These are phyloP conservation scores for Megaptera novaeangliae DNA, from an alignment of 2,113 vertebrate species.

Conservation along the genomic window DNA sequence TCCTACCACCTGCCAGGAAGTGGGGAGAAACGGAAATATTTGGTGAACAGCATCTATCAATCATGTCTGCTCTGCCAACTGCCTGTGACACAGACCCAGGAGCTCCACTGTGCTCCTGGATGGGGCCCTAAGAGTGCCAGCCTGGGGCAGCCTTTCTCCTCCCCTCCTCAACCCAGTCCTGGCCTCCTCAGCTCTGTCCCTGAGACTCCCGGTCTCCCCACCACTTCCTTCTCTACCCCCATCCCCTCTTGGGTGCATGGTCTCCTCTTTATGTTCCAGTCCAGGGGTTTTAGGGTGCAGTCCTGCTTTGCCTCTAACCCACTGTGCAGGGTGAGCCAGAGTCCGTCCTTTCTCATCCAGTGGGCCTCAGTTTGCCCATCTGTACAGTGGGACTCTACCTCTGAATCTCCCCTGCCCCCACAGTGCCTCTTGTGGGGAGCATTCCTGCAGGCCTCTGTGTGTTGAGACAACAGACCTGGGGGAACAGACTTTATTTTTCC, in stretches of 20 bases:
- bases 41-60: not conserved
- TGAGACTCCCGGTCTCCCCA: not conserved
- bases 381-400: not conserved
- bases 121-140: not conserved
- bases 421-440: not conserved
- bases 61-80: not conserved
- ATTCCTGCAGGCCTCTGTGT: slow-evolving; percentile 53
- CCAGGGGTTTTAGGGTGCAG: not conserved
- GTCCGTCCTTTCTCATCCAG: not conserved
- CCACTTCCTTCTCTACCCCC: not conserved
- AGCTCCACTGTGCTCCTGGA: not conserved
- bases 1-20: not conserved
- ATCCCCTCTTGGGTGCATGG: not conserved
- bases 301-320: not conserved
- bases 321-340: not conserved
- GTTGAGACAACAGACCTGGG: slow-evolving; percentile 75
- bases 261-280: not conserved
- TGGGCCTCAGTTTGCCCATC: slow-evolving; percentile 35
- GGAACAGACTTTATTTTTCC: slow-evolving; percentile 75
- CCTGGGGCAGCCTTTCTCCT: not conserved
- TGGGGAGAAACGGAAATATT: not conserved
- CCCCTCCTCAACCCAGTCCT: not conserved
- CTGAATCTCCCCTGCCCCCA: not conserved
- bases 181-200: not conserved
- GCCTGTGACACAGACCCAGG: not conserved